Conservation (phyloP, 2,113 vertebrate genomes). For the Bufo bufo region DNA sequence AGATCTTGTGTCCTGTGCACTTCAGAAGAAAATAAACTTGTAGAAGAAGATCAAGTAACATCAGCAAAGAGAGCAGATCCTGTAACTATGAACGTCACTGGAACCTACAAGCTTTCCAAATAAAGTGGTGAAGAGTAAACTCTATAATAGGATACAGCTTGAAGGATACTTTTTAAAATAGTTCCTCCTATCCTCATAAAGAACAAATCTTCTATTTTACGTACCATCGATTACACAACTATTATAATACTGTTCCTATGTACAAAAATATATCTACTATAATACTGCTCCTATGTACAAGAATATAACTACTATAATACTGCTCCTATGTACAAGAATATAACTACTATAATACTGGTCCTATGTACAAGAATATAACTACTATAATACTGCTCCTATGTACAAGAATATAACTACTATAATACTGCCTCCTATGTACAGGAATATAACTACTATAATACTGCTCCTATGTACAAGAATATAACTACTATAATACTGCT, state of each 20-base stretch:
- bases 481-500: slow-evolving; percentile 1
- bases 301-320: neutral
- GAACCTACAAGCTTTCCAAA: neutral
- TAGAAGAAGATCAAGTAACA: neutral
- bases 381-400: neutral
- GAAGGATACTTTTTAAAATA: too few relatives aligned
- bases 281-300: neutral
- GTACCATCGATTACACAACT: neutral
- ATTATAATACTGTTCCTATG: neutral
- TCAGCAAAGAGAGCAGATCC: neutral
- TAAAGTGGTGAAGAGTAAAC: too few relatives aligned
- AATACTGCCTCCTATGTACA: neutral
- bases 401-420: neutral
- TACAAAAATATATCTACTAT: neutral
- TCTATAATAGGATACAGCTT: too few relatives aligned
- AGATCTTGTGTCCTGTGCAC: slow-evolving; percentile 6
- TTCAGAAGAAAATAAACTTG: slow-evolving; percentile 1
- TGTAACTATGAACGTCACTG: neutral
- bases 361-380: neutral
- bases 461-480: neutral
- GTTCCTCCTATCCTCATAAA: neutral
- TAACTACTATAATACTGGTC: neutral
- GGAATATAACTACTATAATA: neutral
- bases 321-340: neutral
- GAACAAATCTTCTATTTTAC: too few relatives aligned